Evolutionary conservation across 1,140 invertebrate genomes (phyloP), one percentile per base, ranked within the genome.

Genomic region (Doryteuthis pealeii): DNA sequence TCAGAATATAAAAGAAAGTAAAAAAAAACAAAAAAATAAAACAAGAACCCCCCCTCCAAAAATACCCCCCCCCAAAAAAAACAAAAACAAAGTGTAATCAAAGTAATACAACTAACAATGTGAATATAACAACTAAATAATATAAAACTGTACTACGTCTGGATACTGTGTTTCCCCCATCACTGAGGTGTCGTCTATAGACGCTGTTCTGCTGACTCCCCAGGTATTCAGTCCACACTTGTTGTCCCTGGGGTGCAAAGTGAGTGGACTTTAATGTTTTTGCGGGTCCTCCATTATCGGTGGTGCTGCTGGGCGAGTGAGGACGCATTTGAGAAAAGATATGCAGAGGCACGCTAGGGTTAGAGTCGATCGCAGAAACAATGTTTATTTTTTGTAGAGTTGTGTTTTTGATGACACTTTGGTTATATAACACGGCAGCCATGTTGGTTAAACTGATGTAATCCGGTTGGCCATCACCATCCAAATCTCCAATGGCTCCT

Each of bases 401-500:
- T n/a, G 2, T 22, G 14, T 26, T 45, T 58, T 71, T 74, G 62
- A 71, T 74, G 43, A 74, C 77, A 12, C 73, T 54, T 26, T 69
- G 58, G 18, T 75, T 72, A 15, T 76, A 32, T 30, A 68, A 33
- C 18, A 74, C 66, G 45, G 68, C 76, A n/a, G 32, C 28, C 30
- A 76, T 15, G 8, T 35, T 28, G 22, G 72, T 65, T 22, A 78
- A 4, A 30, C 62, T 67, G 28, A 81, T 75, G 30, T 79, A 18
- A 73, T 81, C 80, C 28, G 74, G n/a, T 30, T 72, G 32, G 12
- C 78, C 78, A 75, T 81, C 80, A 0, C 78, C 80, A 71, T 81
- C 78, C 18, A 80, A 74, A 67, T 81, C 80, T 14, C 76, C 78
- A 26, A 81, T 62, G 32, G 77, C 78, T 65, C 73, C 80, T 81